Percentiles rank a stretch among this genome's conserved stretches.
These are phyloP conservation scores for Rynchops niger DNA, from an alignment of 2,113 vertebrate species.

Conservation along the genomic window DNA sequence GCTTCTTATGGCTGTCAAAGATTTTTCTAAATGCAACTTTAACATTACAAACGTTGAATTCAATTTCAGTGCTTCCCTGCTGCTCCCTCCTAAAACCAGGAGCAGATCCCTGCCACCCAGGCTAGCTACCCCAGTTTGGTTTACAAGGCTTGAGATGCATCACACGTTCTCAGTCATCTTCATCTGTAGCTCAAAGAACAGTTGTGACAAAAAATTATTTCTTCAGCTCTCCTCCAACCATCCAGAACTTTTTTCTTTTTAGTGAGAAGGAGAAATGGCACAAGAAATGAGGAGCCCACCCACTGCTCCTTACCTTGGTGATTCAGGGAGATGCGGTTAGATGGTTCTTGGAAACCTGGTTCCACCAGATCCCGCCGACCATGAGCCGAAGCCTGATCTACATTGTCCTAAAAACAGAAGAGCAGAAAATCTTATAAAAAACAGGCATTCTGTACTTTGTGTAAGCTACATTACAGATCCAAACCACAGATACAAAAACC, in stretches of 20 bases:
- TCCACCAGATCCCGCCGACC: slow-evolving; percentile 79
- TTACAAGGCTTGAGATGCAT: not conserved
- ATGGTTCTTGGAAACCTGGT: slow-evolving; percentile 78
- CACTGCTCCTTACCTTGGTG: slow-evolving; percentile 82
- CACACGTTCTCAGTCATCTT: not conserved
- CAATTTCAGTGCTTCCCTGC: not conserved
- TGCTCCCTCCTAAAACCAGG: not conserved
- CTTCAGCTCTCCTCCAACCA: not conserved
- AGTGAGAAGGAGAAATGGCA: not conserved
- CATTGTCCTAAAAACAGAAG: slow-evolving; percentile 81
- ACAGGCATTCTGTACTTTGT: not conserved
- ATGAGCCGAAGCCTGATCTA: slow-evolving; percentile 82
- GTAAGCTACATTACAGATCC: not conserved
- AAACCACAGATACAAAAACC: not conserved
- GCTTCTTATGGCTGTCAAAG: not conserved
- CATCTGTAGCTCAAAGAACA: not conserved
- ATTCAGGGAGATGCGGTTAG: slow-evolving; percentile 76
- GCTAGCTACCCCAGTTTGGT: not conserved
- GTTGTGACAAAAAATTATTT: not conserved
- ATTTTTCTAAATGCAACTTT: not conserved
- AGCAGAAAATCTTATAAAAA: not conserved
- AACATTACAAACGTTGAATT: not conserved
- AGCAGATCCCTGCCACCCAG: not conserved
- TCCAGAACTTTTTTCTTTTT: not conserved
- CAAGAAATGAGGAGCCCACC: not conserved